phyloP scores from a whole-genome alignment of 2,888 invertebrate species.

The Rugalucina vietnamica region DNA sequence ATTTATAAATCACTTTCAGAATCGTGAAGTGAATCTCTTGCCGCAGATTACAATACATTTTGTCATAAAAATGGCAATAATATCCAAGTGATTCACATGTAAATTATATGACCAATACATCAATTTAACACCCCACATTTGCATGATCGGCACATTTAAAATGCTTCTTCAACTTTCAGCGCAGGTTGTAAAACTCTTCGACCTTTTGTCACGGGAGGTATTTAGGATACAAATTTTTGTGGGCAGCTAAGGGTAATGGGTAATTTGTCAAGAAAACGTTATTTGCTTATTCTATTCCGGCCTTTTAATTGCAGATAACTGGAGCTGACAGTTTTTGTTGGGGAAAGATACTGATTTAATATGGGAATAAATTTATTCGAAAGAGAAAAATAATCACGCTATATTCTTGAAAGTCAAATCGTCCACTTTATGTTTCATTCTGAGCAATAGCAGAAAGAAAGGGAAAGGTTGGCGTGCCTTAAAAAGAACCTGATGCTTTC shows the following conservation, averaged over 20 bases:
- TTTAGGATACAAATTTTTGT: not conserved
- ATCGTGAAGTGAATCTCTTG: not conserved
- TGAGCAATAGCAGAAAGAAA: too few species aligned
- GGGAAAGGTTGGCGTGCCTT: too few species aligned
- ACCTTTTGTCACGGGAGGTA: not conserved
- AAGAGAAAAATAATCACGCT: too few species aligned
- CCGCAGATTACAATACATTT: not conserved
- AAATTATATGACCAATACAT: not conserved
- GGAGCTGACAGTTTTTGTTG: not conserved
- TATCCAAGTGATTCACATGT: not conserved
- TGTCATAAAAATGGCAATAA: conserved; percentile 1
- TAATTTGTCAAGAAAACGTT: not conserved
- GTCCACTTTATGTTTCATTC: too few species aligned
- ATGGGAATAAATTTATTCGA: not conserved
- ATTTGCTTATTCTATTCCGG: not conserved
- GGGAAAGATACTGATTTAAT: not conserved
- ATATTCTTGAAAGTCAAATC: too few species aligned
- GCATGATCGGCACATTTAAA: not conserved
- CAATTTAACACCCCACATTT: not conserved
- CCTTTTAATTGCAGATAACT: not conserved
- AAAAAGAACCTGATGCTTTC: too few species aligned
- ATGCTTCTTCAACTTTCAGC: not conserved
- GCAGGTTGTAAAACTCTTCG: not conserved
- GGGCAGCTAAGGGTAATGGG: not conserved
- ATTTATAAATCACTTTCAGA: not conserved